phyloP scores from a whole-genome alignment of 2,888 invertebrate genomes.

The Apeira syringaria region DNA sequence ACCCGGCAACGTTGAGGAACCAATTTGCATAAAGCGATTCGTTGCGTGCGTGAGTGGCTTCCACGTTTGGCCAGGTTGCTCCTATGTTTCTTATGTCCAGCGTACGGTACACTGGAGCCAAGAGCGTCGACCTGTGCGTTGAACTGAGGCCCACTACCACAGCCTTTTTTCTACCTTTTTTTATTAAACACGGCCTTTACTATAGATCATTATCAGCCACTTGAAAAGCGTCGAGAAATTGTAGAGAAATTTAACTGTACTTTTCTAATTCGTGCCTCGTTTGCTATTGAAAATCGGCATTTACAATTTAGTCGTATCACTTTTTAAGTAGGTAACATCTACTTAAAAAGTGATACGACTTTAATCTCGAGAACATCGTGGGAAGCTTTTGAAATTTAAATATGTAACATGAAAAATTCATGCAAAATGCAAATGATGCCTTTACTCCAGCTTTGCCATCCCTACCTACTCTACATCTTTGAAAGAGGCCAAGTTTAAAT shows the following conservation, averaged over 20 bases:
- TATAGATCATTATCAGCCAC: constrained; percentile 26
- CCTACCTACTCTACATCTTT: constrained; percentile 5
- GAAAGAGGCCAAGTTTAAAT: constrained; percentile 23
- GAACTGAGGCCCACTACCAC: constrained; percentile 68
- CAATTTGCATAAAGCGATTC: constrained; percentile 51
- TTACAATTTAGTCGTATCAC: constrained; percentile 6
- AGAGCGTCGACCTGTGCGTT: constrained; percentile 76
- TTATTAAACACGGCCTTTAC: constrained; percentile 47
- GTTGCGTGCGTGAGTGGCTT: constrained; percentile 45
- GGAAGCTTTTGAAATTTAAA: constrained; percentile 28
- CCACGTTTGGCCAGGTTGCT: constrained; percentile 59
- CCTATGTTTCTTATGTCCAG: constrained; percentile 71
- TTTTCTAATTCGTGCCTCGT: constrained; percentile 5
- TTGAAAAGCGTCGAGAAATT: constrained; percentile 15
- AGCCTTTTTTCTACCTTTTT: constrained; percentile 53
- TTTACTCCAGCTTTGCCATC: constrained; percentile 12
- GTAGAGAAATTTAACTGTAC: constrained; percentile 10
- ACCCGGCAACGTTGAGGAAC: constrained; percentile 53
- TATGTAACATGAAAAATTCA: constrained; percentile 21
- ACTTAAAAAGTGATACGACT: no score
- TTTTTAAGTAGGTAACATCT: background rate
- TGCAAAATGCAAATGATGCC: constrained; percentile 23
- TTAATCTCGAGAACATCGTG: constrained; percentile 6
- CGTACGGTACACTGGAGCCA: constrained; percentile 67
- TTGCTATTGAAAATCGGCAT: constrained; percentile 6